Conservation (phyloP, 2,888 invertebrate species). For the Tachina fera region DNA sequence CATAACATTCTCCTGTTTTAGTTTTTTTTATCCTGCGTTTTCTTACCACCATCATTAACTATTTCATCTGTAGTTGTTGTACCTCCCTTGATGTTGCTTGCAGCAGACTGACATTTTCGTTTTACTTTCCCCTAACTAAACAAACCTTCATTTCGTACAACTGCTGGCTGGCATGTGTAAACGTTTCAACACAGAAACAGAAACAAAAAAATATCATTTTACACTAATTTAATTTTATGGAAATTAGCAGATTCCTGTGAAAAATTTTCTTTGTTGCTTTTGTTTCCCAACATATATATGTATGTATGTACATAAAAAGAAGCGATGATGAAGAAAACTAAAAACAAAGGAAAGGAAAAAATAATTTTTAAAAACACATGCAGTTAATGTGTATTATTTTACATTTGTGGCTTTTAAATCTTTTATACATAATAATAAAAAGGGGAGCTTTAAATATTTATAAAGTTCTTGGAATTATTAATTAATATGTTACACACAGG, state of each 20-base stretch:
- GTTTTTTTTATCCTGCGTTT: conserved; percentile 19
- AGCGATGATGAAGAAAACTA: background rate
- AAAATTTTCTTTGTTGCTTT: conserved; percentile 24
- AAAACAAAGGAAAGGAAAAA: background rate
- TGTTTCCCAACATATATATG: background rate
- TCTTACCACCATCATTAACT: background rate
- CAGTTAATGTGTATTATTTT: conserved; percentile 48
- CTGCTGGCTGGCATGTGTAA: conserved; percentile 34
- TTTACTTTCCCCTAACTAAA: conserved; percentile 27
- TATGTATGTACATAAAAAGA: background rate
- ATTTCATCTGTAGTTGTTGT: background rate
- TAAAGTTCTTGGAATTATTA: conserved; percentile 53
- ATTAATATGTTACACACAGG: conserved; percentile 59
- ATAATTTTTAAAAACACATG: conserved; percentile 18
- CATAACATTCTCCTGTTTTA: conserved; percentile 28
- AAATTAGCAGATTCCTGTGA: conserved; percentile 66
- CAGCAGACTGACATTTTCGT: conserved; percentile 14
- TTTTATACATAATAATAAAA: background rate
- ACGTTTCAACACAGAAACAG: conserved; percentile 48
- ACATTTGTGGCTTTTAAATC: conserved; percentile 35
- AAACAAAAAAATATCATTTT: conserved; percentile 66
- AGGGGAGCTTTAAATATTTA: background rate
- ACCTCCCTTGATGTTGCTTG: background rate
- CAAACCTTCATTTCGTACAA: conserved; percentile 21
- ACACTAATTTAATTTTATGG: conserved; percentile 67